Evolutionary conservation across 2,797 vertebrate species (phyloP).

Genomic region (Rhodeus uyekii): DNA sequence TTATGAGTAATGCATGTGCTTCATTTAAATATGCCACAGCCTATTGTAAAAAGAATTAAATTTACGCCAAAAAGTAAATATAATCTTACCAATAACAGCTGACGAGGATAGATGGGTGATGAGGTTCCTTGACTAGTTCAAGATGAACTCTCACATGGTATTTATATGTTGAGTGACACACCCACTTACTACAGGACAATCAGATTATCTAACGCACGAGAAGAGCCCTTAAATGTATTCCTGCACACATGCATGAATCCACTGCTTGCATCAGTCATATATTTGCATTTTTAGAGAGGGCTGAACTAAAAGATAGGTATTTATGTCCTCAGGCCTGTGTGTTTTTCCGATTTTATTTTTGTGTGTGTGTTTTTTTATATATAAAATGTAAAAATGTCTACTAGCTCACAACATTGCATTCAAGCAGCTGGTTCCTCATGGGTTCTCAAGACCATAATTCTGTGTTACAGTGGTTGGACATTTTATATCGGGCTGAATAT

Average conservation of each 20-base stretch:
- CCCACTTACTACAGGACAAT: constrained; percentile 61
- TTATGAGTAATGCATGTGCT: background rate
- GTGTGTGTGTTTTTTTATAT: background rate
- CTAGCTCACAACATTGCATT: too few relatives aligned
- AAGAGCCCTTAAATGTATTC: background rate
- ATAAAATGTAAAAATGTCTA: background rate
- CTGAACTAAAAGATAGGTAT: background rate
- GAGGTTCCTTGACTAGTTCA: constrained; percentile 27
- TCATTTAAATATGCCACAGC: background rate
- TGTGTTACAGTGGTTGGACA: background rate
- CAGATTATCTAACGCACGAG: constrained; percentile 14
- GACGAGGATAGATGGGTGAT: background rate
- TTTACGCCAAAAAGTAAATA: background rate
- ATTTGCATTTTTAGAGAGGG: background rate
- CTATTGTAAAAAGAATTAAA: background rate
- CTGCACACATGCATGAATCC: background rate
- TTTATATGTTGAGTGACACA: constrained; percentile 68
- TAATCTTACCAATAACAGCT: constrained; percentile 13
- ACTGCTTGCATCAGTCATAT: background rate
- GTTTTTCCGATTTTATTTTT: too few relatives aligned
- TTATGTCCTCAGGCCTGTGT: background rate
- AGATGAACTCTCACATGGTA: constrained; percentile 55
- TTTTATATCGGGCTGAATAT: background rate
- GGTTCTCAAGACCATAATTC: background rate
- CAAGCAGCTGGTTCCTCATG: background rate